Conservation (phyloP, 2,797 vertebrate species). For the Chaenodraco wilsoni region DNA sequence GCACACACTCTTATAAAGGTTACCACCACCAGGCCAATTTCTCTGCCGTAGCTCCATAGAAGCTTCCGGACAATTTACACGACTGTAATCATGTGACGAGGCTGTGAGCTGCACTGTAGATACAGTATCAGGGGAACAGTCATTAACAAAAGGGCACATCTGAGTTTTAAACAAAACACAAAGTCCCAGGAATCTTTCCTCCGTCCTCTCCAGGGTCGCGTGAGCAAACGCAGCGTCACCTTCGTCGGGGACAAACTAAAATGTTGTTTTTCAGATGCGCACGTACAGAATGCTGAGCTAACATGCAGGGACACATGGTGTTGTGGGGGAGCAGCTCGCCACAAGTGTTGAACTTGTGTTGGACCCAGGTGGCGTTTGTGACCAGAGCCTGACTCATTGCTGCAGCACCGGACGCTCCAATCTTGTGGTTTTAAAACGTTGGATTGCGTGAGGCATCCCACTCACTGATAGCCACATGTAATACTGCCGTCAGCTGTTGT, state of each 20-base stretch:
- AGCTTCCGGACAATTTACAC: slow-evolving; percentile 35
- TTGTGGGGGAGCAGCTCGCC: slow-evolving; percentile 40
- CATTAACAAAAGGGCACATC: slow-evolving; percentile 39
- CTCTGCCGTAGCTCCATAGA: slow-evolving; percentile 18
- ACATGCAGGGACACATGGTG: slow-evolving; percentile 49
- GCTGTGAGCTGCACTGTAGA: slow-evolving; percentile 33
- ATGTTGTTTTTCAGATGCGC: slow-evolving; percentile 35
- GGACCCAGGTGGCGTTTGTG: slow-evolving; percentile 65
- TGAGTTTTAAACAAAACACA: slow-evolving; percentile 50
- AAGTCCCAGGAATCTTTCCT: slow-evolving; percentile 44
- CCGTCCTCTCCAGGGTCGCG: background rate
- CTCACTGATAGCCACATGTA: slow-evolving; percentile 53
- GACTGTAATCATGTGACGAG: slow-evolving; percentile 41
- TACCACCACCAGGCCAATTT: slow-evolving; percentile 14
- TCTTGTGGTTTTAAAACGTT: slow-evolving; percentile 55
- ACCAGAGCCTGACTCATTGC: slow-evolving; percentile 69
- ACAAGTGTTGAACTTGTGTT: slow-evolving; percentile 64
- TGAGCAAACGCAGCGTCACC: slow-evolving; percentile 28
- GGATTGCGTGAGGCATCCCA: slow-evolving; percentile 40
- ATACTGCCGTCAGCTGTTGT: slow-evolving; percentile 46
- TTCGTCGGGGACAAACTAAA: slow-evolving; percentile 45
- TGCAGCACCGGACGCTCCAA: slow-evolving; percentile 55
- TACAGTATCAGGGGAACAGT: slow-evolving; percentile 27
- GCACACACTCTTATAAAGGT: slow-evolving; percentile 30
- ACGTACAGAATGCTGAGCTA: slow-evolving; percentile 46